Evolutionary conservation across 2,888 invertebrate genomes (phyloP).

Genomic region (Calephelis perditalis): DNA sequence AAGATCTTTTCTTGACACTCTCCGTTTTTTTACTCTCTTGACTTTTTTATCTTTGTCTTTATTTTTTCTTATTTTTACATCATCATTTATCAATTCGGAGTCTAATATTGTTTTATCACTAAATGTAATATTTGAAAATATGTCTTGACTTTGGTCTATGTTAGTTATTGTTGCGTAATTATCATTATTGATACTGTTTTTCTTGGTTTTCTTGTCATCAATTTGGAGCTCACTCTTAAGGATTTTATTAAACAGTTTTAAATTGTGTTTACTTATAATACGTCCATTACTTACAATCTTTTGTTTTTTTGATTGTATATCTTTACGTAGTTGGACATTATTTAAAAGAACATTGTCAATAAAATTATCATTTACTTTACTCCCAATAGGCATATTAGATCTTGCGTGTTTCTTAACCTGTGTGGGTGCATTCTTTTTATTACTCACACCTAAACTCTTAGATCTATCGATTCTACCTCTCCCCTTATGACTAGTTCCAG

Average conservation of each 20-base stretch:
- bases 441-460: slow-evolving; percentile 46
- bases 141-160: slow-evolving; percentile 39
- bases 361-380: slow-evolving; percentile 19
- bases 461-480: slow-evolving; percentile 39
- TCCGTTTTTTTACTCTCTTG: slow-evolving; percentile 7
- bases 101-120: neutral
- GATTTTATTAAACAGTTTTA: slow-evolving; percentile 51
- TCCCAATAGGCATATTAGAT: slow-evolving; percentile 33
- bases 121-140: slow-evolving; percentile 5
- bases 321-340: slow-evolving; percentile 24
- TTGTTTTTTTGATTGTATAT: slow-evolving; percentile 22
- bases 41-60: slow-evolving; percentile 9
- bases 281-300: slow-evolving; percentile 44
- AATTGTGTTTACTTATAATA: slow-evolving; percentile 37
- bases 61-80: neutral
- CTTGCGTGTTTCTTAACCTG: slow-evolving; percentile 33
- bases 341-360: slow-evolving; percentile 24
- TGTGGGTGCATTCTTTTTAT: slow-evolving; percentile 28
- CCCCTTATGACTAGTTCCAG: slow-evolving; percentile 40
- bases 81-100: neutral
- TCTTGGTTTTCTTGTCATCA: slow-evolving; percentile 33
- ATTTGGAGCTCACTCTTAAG: slow-evolving; percentile 59
- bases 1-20: slow-evolving; percentile 13
- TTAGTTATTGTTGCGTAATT: slow-evolving; percentile 38
- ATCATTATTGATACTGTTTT: slow-evolving; percentile 62